phyloP scores from a whole-genome alignment of 2,113 vertebrate species.

The Eretmochelys imbricata region DNA sequence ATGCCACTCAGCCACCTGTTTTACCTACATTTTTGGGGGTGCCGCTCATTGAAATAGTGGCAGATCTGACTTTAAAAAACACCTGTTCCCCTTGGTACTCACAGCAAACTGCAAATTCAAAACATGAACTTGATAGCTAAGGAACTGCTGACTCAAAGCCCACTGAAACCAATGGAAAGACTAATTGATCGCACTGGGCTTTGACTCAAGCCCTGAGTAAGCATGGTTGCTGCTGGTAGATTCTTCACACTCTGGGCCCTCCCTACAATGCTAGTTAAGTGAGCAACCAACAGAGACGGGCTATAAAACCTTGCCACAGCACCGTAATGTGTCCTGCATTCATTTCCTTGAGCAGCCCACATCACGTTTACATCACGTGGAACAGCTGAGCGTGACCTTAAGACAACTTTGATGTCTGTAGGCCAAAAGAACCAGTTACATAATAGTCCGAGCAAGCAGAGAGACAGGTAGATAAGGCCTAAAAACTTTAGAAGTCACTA shows the following conservation, averaged over 20 bases:
- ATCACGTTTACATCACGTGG: background rate
- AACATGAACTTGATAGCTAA: background rate
- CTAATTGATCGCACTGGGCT: background rate
- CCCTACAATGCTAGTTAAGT: background rate
- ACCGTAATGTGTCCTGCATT: background rate
- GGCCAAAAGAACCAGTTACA: background rate
- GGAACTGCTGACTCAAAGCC: background rate
- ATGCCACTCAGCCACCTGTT: background rate
- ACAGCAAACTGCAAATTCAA: background rate
- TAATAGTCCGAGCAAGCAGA: background rate
- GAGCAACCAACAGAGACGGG: background rate
- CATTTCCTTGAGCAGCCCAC: background rate
- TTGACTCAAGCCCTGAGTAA: background rate
- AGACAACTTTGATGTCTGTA: background rate
- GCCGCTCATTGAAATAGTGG: background rate
- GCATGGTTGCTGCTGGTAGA: background rate
- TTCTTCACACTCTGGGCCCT: background rate
- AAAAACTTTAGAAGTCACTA: background rate
- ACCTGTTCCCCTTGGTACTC: background rate
- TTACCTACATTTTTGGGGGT: background rate
- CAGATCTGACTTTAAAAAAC: background rate
- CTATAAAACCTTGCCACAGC: background rate
- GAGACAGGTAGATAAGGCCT: slow-evolving; percentile 15
- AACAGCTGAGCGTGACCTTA: slow-evolving; percentile 18
- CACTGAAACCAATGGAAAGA: background rate